A percentile compares a stretch with the other conserved stretches of the same genome.
Conservation (phyloP, 2,888 invertebrate species). For the Calameuta pallipes region DNA sequence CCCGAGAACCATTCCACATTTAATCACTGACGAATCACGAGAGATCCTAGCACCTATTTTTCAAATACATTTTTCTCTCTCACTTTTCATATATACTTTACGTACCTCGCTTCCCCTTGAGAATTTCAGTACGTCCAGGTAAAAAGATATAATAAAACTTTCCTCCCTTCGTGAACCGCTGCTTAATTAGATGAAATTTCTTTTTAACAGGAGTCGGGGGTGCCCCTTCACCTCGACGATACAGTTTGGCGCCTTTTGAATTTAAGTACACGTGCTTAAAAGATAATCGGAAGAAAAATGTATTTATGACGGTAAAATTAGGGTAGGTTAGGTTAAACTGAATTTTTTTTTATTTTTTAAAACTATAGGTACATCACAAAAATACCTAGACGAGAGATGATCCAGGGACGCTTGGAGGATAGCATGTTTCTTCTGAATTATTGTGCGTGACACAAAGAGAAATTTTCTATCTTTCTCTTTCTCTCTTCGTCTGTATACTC, state of each 20-base stretch:
- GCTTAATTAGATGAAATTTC: not conserved
- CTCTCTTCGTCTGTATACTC: not conserved
- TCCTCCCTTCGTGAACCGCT: not conserved
- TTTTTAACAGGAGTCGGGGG: not conserved
- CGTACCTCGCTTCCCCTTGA: not conserved
- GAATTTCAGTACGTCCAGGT: not conserved
- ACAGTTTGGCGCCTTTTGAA: not conserved
- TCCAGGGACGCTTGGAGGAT: conserved; percentile 34
- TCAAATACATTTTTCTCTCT: not conserved
- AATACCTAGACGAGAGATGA: conserved; percentile 1
- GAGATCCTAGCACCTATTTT: not conserved
- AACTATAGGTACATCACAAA: not conserved
- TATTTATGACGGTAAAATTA: not conserved
- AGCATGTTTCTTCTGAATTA: conserved; percentile 41
- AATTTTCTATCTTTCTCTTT: conserved; percentile 17
- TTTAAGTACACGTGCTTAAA: not conserved
- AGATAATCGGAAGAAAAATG: not conserved
- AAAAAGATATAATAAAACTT: not conserved
- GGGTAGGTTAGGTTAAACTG: not conserved
- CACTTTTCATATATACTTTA: not conserved
- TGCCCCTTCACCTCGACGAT: not conserved
- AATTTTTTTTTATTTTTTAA: not conserved
- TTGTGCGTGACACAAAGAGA: conserved; percentile 48
- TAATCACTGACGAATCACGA: not conserved
- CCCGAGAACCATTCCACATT: not conserved